Conservation (phyloP, 2,888 invertebrate genomes). For the Dasysyrphus albostriatus region DNA sequence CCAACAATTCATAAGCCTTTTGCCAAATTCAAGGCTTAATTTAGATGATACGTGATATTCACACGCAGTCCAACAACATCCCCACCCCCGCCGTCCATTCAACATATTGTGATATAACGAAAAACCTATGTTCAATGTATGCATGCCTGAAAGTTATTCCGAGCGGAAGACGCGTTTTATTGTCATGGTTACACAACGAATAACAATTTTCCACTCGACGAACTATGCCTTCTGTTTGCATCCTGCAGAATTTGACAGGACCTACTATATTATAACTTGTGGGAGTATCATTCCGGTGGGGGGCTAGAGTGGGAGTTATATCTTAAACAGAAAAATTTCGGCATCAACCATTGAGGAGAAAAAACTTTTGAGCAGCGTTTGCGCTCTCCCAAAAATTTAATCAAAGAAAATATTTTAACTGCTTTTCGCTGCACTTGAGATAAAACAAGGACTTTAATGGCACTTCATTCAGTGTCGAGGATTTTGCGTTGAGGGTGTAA, state of each 20-base stretch:
- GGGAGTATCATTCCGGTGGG: background rate
- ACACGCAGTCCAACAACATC: background rate
- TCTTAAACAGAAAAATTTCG: conserved; percentile 45
- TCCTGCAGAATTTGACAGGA: conserved; percentile 62
- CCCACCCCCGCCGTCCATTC: background rate
- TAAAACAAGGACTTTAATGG: conserved; percentile 71
- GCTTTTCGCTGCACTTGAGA: conserved; percentile 75
- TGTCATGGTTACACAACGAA: conserved; percentile 76
- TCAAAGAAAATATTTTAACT: conserved; percentile 71
- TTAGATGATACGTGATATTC: conserved; percentile 43
- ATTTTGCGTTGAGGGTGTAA: conserved; percentile 69
- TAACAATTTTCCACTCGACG: conserved; percentile 76
- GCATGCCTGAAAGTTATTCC: conserved; percentile 60
- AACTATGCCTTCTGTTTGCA: conserved; percentile 64
- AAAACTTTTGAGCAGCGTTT: conserved; percentile 70
- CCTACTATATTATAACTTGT: conserved; percentile 11
- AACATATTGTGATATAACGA: conserved; percentile 9
- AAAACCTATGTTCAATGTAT: conserved; percentile 40
- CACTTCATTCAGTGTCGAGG: conserved; percentile 76
- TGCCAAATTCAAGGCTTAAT: conserved; percentile 51
- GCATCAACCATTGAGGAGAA: conserved; percentile 65
- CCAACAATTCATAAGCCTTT: conserved; percentile 17
- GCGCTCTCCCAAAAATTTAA: conserved; percentile 64
- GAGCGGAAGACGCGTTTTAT: conserved; percentile 74
- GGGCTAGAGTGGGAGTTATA: conserved; percentile 27